Percentiles rank a stretch among this genome's conserved stretches.
Evolutionary conservation across 1,140 invertebrate genomes (phyloP).

Genomic region (Helicoverpa zea): DNA sequence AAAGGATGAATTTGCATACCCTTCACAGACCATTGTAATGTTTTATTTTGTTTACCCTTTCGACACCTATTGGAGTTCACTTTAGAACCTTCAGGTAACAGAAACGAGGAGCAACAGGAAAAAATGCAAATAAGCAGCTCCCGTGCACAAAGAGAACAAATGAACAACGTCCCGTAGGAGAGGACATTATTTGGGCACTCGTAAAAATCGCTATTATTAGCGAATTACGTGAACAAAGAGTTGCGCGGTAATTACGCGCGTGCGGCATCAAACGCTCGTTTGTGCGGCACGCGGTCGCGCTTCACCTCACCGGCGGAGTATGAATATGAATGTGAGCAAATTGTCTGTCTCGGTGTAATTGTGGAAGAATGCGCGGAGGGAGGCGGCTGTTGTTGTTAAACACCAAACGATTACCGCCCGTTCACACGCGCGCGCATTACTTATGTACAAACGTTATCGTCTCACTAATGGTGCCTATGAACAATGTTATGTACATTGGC

Average conservation of each 20-base stretch:
- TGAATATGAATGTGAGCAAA: constrained; percentile 39
- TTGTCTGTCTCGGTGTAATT: constrained; percentile 19
- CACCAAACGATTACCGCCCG: constrained; percentile 22
- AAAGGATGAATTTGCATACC: neutral
- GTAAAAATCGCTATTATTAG: constrained; percentile 47
- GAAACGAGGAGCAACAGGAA: constrained; percentile 9
- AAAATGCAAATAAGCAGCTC: constrained; percentile 21
- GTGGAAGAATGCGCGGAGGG: constrained; percentile 8
- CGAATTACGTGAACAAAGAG: constrained; percentile 47
- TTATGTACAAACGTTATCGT: constrained; percentile 11
- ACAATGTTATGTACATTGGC: neutral
- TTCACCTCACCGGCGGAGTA: neutral
- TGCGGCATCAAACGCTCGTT: constrained; percentile 44
- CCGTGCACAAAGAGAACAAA: constrained; percentile 33
- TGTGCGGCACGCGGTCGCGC: constrained; percentile 9
- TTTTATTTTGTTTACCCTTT: neutral
- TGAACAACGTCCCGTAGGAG: constrained; percentile 26
- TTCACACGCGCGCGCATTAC: neutral
- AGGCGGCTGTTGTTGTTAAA: constrained; percentile 20
- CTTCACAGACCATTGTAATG: neutral
- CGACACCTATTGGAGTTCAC: neutral
- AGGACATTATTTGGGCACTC: constrained; percentile 42
- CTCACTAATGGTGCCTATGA: neutral
- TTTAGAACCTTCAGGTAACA: neutral
- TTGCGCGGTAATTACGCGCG: constrained; percentile 34